phyloP scores from a whole-genome alignment of 53 echinoderm and acorn worm species.

The Actinopyga echinites region DNA sequence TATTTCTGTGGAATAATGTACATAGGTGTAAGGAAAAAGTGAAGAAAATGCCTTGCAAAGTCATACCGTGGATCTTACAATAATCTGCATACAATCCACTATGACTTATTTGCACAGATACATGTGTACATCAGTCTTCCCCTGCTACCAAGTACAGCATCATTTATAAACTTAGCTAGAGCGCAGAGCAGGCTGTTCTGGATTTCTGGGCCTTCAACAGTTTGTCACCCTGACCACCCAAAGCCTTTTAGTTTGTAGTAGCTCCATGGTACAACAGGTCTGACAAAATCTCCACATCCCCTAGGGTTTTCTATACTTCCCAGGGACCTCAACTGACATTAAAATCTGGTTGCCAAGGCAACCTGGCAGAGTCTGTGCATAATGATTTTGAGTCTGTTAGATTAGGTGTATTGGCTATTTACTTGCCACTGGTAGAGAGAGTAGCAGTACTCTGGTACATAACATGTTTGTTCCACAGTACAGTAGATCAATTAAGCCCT shows the following conservation, averaged over 20 bases:
- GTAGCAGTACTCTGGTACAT: neutral
- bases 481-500: neutral
- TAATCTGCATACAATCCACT: no score
- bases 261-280: constrained; percentile 17
- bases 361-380: constrained; percentile 39
- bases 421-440: neutral
- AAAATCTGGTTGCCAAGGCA: constrained; percentile 39
- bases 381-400: constrained; percentile 23
- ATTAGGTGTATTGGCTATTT: constrained; percentile 18
- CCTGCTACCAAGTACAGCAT: no score
- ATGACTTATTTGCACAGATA: no score
- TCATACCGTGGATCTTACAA: no score
- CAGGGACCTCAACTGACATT: constrained; percentile 39
- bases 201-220: no score
- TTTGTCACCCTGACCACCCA: constrained; percentile 1
- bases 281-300: constrained; percentile 4
- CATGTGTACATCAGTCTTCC: no score
- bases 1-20: no score
- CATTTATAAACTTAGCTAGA: no score
- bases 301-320: constrained; percentile 40
- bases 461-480: neutral
- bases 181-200: no score
- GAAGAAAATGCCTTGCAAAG: no score
- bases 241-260: neutral
- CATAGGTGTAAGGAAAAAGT: no score